These are phyloP conservation scores for Melanaphis sacchari DNA, from an alignment of 1,140 invertebrate genomes.

Conservation along the genomic window DNA sequence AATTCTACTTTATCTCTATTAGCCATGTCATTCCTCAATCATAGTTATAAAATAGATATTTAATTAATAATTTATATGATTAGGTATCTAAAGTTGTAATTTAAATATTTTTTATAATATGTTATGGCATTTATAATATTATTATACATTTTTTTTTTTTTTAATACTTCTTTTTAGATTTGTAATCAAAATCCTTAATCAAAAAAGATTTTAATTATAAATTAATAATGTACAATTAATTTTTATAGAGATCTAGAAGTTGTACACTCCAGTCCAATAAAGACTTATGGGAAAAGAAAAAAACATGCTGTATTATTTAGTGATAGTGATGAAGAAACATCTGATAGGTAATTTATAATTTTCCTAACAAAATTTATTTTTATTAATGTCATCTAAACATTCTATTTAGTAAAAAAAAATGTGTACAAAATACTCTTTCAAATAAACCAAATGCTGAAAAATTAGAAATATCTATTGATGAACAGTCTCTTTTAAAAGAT, in stretches of 20 bases:
- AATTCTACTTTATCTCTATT: background rate
- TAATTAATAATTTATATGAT: background rate
- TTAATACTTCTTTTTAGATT: too few relatives aligned
- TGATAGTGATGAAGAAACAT: constrained; percentile 52
- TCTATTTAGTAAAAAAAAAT: constrained; percentile 40
- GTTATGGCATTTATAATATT: background rate
- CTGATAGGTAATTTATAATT: background rate
- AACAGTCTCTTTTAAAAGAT: background rate
- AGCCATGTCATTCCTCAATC: background rate
- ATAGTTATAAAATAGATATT: background rate
- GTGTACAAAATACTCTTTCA: background rate
- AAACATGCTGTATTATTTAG: constrained; percentile 41
- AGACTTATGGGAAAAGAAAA: constrained; percentile 55
- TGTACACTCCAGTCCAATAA: constrained; percentile 34
- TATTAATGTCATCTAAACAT: background rate
- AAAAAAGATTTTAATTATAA: too few relatives aligned
- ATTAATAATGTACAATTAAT: background rate
- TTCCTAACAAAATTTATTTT: background rate
- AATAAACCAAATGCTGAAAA: background rate
- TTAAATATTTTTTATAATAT: background rate
- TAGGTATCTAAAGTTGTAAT: background rate
- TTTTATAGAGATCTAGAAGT: constrained; percentile 23
- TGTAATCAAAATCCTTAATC: too few relatives aligned
- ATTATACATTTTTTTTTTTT: background rate
- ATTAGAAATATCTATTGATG: background rate